phyloP scores from a whole-genome alignment of 2,888 invertebrate species.

The Dasypogon diadema region DNA sequence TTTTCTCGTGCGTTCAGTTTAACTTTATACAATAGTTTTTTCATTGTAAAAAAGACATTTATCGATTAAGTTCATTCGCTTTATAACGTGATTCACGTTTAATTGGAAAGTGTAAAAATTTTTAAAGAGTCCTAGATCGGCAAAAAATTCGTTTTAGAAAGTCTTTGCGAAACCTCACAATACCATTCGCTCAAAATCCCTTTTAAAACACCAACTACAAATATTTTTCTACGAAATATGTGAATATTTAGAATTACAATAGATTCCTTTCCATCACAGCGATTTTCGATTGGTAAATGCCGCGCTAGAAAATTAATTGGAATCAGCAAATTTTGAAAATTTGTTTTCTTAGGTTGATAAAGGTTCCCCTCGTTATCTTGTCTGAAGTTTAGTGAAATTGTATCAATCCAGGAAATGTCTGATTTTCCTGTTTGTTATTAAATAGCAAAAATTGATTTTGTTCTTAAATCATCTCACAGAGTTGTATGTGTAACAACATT shows the following conservation, averaged over 20 bases:
- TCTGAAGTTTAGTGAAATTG: no score
- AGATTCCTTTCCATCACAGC: neutral
- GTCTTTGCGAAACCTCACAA: neutral
- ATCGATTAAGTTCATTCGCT: neutral
- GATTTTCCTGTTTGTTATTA: neutral
- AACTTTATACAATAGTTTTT: conserved; percentile 20
- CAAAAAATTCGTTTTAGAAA: neutral
- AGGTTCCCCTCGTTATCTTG: no score
- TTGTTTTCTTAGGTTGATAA: no score
- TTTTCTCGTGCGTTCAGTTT: neutral
- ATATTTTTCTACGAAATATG: neutral
- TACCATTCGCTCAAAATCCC: neutral
- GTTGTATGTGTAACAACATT: conserved; percentile 49
- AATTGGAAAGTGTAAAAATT: neutral
- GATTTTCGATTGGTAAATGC: no score
- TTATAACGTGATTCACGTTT: neutral
- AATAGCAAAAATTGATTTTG: neutral
- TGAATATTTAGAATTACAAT: neutral
- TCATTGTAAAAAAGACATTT: conserved; percentile 1
- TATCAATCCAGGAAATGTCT: no score
- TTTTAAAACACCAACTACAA: neutral
- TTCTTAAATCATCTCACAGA: neutral
- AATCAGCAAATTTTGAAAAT: no score
- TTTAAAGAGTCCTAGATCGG: conserved; percentile 14
- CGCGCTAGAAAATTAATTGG: neutral